A percentile compares a stretch with the other conserved stretches of the same genome.
Conservation (phyloP, 2,797 vertebrate species). For the Sternarchorhynchus goeldii region DNA sequence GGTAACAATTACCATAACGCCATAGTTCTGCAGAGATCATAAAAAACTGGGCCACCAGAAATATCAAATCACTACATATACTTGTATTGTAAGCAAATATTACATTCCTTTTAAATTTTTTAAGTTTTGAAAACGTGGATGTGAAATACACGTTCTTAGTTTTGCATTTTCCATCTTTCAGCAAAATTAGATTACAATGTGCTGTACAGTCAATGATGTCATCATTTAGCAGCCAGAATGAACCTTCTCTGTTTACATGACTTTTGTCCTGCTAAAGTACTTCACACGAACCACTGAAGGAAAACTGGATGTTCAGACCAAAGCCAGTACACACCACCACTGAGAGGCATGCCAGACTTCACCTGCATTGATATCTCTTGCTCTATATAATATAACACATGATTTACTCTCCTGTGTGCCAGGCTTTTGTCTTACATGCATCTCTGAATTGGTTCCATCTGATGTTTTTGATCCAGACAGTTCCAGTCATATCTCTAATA, state of each 20-base stretch:
- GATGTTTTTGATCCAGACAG: constrained; percentile 42
- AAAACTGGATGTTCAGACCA: background rate
- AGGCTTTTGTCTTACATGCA: constrained; percentile 28
- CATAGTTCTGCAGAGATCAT: background rate
- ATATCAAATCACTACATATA: too few relatives aligned
- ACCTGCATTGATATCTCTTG: constrained; percentile 37
- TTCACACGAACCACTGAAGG: background rate
- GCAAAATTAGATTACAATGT: too few relatives aligned
- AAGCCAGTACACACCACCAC: constrained; percentile 31
- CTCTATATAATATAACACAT: constrained; percentile 36
- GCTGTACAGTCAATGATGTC: too few relatives aligned
- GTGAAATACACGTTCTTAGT: too few relatives aligned
- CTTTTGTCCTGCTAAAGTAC: too few relatives aligned
- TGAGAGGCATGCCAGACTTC: constrained; percentile 24
- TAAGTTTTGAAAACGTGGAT: too few relatives aligned
- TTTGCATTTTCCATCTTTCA: too few relatives aligned
- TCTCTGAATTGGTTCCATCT: constrained; percentile 3
- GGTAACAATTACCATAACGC: background rate
- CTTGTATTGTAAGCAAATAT: too few relatives aligned
- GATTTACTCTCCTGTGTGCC: constrained; percentile 18
- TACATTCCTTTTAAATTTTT: too few relatives aligned
- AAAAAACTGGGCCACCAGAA: background rate
- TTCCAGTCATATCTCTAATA: constrained; percentile 47
- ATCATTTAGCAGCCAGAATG: too few relatives aligned
- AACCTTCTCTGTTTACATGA: too few relatives aligned